Evolutionary conservation across 2,888 invertebrate genomes (phyloP).

Genomic region (Cataglyphis rosenhaueri): DNA sequence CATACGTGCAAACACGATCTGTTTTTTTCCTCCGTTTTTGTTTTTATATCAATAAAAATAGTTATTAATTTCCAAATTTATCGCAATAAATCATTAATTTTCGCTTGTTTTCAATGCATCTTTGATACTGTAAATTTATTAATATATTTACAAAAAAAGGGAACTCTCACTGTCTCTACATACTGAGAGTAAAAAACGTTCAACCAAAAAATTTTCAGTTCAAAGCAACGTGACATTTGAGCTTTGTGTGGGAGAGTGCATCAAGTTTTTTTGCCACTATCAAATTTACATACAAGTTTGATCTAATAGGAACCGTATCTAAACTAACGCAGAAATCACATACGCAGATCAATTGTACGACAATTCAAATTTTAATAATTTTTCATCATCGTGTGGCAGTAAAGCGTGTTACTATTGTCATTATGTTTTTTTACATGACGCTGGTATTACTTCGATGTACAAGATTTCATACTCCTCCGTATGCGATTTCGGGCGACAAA

Average conservation of each 20-base stretch:
- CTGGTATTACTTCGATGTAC: not conserved
- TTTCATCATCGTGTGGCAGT: constrained; percentile 11
- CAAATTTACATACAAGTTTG: constrained; percentile 54
- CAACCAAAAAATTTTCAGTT: constrained; percentile 25
- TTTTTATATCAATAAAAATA: not conserved
- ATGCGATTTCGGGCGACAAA: constrained; percentile 38
- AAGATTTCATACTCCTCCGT: constrained; percentile 1
- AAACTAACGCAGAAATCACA: constrained; percentile 41
- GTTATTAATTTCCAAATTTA: not conserved
- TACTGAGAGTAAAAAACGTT: not conserved
- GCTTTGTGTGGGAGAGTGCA: constrained; percentile 8
- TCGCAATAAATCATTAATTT: not conserved
- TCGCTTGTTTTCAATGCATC: not conserved
- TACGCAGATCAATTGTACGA: constrained; percentile 29
- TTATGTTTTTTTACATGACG: not conserved
- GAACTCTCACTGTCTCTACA: not conserved
- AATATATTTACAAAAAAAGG: constrained; percentile 36
- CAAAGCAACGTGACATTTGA: constrained; percentile 36
- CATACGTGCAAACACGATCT: not conserved
- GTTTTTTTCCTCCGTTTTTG: not conserved
- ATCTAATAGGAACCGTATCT: constrained; percentile 66
- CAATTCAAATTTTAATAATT: constrained; percentile 2
- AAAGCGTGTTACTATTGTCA: constrained; percentile 26
- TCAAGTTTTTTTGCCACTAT: constrained; percentile 24
- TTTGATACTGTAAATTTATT: constrained; percentile 20